Evolutionary conservation across 2,113 vertebrate genomes (phyloP), one percentile per base, ranked within the genome.

Genomic region (Cyphotilapia sp.): DNA sequence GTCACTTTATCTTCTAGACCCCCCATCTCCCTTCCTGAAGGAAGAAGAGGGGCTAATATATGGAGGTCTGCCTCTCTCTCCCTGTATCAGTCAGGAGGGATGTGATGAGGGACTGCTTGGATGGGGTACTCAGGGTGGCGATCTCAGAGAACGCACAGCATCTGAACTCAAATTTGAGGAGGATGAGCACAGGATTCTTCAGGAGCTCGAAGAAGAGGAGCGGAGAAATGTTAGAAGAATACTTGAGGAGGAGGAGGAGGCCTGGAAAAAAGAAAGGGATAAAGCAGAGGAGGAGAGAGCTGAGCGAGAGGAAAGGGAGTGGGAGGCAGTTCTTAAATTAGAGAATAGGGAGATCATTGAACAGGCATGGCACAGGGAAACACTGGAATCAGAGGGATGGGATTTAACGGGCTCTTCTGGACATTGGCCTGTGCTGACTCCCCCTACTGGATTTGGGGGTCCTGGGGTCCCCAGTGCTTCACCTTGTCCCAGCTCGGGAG

Each of bases 161-260:
- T 99, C 99, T 2, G 98, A 99, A 92, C 96, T 99, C 63, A 97
- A 97, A 91, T 99, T 99, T 95, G 99, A 99, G 94, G 98, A 99
- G 92, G 98, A 99, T 61, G 99, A 99, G 92, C 97, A 95, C 38
- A 96, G 96, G 95, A 97, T 99, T 88, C 96, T 99, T 80, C 96
- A 97, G 94, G 98, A 98, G 91, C 94, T 97, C 9, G 96, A 96
- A 89, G 95, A 94, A 4, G 91, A 95, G 3, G 91, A 92, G 45
- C 86, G 29, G 85, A 84, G 5, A 84, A 85, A 17, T 84, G 76
- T 61, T 69, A 74, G 31, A 9, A 66, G 63, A 81, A 69, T 81
- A 38, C 59, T 29, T 22, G 88, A 92, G 38, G 87, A 84, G 57
- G 84, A 93, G 59, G 88, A 85, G 27, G 88, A 93, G 59, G 87